Conservation (phyloP, 2,888 invertebrate genomes). For the Argyresthia goedartella region DNA sequence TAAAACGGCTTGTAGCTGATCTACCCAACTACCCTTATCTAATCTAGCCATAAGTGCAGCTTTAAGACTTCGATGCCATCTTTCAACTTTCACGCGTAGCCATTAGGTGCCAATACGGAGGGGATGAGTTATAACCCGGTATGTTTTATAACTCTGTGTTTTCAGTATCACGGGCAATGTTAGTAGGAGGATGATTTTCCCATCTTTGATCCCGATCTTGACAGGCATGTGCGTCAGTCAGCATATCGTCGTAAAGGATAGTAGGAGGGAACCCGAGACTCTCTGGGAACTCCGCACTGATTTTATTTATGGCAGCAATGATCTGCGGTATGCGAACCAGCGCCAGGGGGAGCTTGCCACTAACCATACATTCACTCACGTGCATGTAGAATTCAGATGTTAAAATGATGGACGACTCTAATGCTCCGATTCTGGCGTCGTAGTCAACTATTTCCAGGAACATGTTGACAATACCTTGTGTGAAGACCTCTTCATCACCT, state of each 20-base stretch:
- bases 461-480: neutral
- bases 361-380: neutral
- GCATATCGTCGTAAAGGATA: neutral
- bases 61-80: too few relatives aligned
- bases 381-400: neutral
- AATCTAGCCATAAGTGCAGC: too few relatives aligned
- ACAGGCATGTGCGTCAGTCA: neutral
- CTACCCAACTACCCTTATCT: too few relatives aligned
- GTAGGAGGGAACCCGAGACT: neutral
- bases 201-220: neutral
- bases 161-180: neutral
- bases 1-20: too few relatives aligned
- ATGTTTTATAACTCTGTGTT: neutral
- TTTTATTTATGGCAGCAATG: neutral
- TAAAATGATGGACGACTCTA: neutral
- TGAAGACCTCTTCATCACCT: neutral
- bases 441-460: neutral
- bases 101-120: neutral
- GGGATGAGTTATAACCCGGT: neutral
- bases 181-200: neutral
- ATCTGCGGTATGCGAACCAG: neutral
- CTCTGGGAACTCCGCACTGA: neutral
- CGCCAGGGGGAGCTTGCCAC: neutral
- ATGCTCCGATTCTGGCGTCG: neutral
- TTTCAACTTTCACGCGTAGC: neutral